Conservation (phyloP, 2,797 vertebrate species). For the Taenioides sp. region DNA sequence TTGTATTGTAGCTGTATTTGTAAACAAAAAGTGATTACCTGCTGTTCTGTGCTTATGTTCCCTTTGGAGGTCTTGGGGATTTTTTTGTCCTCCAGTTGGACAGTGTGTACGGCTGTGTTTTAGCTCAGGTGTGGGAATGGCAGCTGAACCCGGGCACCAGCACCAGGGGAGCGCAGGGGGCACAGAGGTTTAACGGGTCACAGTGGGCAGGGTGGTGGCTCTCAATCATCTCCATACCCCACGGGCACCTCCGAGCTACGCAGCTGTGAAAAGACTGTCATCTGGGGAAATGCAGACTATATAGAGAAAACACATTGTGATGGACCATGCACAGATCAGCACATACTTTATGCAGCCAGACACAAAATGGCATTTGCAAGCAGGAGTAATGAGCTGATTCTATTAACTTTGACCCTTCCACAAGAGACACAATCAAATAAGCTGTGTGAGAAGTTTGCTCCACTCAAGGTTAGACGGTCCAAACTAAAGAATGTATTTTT, state of each 20-base stretch:
- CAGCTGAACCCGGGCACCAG: constrained; percentile 49
- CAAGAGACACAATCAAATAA: background rate
- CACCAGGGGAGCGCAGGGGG: constrained; percentile 41
- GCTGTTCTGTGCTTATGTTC: background rate
- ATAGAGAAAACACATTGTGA: constrained; percentile 23
- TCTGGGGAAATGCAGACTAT: constrained; percentile 37
- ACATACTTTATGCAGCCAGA: constrained; percentile 5
- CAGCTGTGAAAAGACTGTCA: constrained; percentile 57
- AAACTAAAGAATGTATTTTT: background rate
- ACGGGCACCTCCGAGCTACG: constrained; percentile 45
- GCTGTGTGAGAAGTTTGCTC: background rate
- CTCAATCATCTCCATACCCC: constrained; percentile 64
- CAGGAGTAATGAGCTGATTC: constrained; percentile 25
- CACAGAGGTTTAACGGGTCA: constrained; percentile 55
- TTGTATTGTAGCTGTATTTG: background rate
- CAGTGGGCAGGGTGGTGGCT: constrained; percentile 54
- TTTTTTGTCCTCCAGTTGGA: constrained; percentile 26
- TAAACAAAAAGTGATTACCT: background rate
- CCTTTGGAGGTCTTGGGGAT: constrained; percentile 24
- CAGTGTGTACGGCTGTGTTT: constrained; percentile 22
- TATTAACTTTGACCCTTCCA: constrained; percentile 14
- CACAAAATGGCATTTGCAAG: constrained; percentile 16
- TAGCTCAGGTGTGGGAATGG: constrained; percentile 51
- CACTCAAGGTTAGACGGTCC: background rate
- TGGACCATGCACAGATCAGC: constrained; percentile 17